Evolutionary conservation across 2,113 vertebrate genomes (phyloP), one percentile per base, ranked within the genome.

Genomic region (Colinus virginianus): DNA sequence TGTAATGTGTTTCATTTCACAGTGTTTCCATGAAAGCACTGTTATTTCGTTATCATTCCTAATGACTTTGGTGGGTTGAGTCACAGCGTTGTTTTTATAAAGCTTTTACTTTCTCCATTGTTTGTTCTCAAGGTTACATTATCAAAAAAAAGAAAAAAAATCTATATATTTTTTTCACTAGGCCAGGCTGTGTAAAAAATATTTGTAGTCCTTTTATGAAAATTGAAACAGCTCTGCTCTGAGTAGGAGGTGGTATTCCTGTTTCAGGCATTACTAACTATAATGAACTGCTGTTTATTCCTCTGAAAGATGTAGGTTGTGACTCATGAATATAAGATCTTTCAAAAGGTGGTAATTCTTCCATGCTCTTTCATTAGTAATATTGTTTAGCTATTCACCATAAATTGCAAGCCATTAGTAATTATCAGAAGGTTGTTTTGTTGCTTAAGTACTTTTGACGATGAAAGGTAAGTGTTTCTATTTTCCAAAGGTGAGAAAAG

Each of bases 121-220:
- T 75, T 93, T 78, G 34, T 78, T 93, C 77, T 93, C 88, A 93
- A 93, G 85, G 76, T 74, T 86, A 63, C 45, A 22, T 88, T 86
- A 70, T 86, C 51, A 68, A 84, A 88, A 91, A 48, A 42, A 61
- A 64, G 80, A 88, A 91, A 48, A 42, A 58, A 56, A 9, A 25
- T 15, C 79, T 84, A 5, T 21, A 5, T 21, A 11, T 72, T 87
- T 93, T 86, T 34, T 92, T n/a, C 18, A 38, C 40, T 76, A 43
- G 66, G 49, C 59, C 20, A 70, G 42, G 13, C 77, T 90, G 21
- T 58, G 45, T 46, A 82, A 78, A 81, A 53, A 85, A n/a, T 79
- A 78, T 64, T 90, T 88, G 80, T 46, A 75, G 56, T 78, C 46
- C 28, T 61, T 77, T 79, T 64, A 51, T 75, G 78, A 75, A 86